phyloP scores from a whole-genome alignment of 1,140 invertebrate genomes.

The Plectrocnemia conspersa region DNA sequence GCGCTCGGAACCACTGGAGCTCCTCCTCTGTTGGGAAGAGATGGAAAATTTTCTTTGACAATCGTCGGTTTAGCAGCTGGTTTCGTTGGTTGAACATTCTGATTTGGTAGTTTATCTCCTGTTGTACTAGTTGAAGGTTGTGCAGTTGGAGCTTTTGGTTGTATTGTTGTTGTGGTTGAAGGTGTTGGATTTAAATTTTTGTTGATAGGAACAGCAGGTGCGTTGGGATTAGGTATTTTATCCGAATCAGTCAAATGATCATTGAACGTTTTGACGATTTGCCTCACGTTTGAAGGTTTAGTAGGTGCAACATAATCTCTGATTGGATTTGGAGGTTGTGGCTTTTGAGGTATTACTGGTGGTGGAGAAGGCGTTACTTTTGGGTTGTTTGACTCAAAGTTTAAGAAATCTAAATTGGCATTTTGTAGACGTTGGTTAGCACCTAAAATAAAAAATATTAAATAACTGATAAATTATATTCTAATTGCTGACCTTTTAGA shows the following conservation, averaged over 20 bases:
- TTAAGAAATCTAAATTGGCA: slow-evolving; percentile 12
- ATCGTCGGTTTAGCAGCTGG: not conserved
- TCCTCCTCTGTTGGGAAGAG: slow-evolving; percentile 5
- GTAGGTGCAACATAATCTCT: not conserved
- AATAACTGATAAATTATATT: no score
- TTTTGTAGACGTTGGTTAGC: slow-evolving; percentile 5
- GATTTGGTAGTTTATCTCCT: not conserved
- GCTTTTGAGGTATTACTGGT: not conserved
- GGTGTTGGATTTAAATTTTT: not conserved
- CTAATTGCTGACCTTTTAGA: no score
- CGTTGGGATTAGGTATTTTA: not conserved
- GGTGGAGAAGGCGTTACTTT: not conserved
- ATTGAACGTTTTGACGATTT: not conserved
- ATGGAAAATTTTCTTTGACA: slow-evolving; percentile 18
- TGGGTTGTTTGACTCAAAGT: slow-evolving; percentile 6
- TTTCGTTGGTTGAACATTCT: not conserved
- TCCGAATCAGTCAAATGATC: not conserved
- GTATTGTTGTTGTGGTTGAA: not conserved
- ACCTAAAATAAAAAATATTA: slow-evolving; percentile 10
- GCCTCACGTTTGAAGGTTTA: slow-evolving; percentile 1
- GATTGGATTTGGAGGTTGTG: not conserved
- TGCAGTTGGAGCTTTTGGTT: not conserved
- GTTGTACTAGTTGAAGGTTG: not conserved
- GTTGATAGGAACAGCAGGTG: not conserved
- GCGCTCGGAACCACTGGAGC: not conserved